Percentiles rank a stretch among this genome's conserved stretches.
phyloP scores from a whole-genome alignment of 2,888 invertebrate genomes.

The Adelognathus sp. region DNA sequence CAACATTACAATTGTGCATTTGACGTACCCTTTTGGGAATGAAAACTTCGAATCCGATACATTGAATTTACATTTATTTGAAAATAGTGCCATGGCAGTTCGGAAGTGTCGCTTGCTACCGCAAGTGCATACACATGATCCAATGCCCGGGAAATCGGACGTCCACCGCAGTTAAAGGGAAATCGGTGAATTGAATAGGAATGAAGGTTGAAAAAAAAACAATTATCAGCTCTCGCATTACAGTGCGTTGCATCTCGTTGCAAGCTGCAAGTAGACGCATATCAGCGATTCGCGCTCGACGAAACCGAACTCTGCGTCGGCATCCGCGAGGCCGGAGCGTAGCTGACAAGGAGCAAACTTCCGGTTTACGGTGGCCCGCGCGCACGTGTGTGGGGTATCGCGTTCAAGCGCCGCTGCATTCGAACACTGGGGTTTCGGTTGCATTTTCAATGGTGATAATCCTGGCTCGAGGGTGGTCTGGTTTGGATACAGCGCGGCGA shows the following conservation, averaged over 20 bases:
- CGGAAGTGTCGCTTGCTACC: too few species aligned
- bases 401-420: slow-evolving; percentile 80
- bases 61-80: too few species aligned
- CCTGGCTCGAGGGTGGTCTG: slow-evolving; percentile 66
- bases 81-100: too few species aligned
- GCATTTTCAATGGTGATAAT: slow-evolving; percentile 80
- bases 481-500: slow-evolving; percentile 74
- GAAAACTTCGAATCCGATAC: too few species aligned
- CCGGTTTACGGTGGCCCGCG: slow-evolving; percentile 69
- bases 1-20: too few species aligned
- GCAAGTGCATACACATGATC: too few species aligned
- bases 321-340: slow-evolving; percentile 37
- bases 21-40: too few species aligned
- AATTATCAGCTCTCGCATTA: slow-evolving; percentile 1
- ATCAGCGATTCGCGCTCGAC: slow-evolving; percentile 6
- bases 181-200: slow-evolving; percentile 49
- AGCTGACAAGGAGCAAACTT: slow-evolving; percentile 64
- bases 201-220: slow-evolving; percentile 28
- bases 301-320: slow-evolving; percentile 43
- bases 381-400: slow-evolving; percentile 76
- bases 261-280: slow-evolving; percentile 36
- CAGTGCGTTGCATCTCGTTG: slow-evolving; percentile 28
- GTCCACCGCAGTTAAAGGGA: background rate
- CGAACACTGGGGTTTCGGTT: slow-evolving; percentile 79
- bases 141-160: too few species aligned